Evolutionary conservation across 1,140 invertebrate species (phyloP), one percentile per base, ranked within the genome.

Genomic region (Drosophila azteca): DNA sequence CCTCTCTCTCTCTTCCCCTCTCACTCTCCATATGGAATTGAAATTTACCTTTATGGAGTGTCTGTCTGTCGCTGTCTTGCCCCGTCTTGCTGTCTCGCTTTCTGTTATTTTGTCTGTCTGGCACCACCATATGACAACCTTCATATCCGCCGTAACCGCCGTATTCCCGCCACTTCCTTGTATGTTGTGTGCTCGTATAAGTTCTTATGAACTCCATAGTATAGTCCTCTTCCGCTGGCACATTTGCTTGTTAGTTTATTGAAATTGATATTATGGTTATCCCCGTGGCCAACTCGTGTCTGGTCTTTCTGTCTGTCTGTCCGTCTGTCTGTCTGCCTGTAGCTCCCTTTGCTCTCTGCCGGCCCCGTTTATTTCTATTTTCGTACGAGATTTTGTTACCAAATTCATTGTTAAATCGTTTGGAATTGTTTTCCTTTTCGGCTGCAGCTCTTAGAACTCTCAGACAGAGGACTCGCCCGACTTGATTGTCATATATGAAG

Each of bases 371-470:
- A 66, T 77, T 63, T 77, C 62, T 74, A 70, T 78, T 87, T 82
- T 79, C 60, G 72, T 69, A 69, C 11, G 70, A 70, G 79, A 82
- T 85, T 88, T 78, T 68, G 78, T 71, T 78, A 69, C 78, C 62
- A 85, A 87, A 87, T 79, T 88, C 82, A 75, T 79, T 78, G 82
- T 87, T 82, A 87, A 87, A 85, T 85, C 82, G 82, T 77, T 88
- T 68, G 82, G 63, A 87, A 87, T 61, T 65, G 61, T 74, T 35
- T 57, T 69, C 62, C 35, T 43, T 68, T 61, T 63, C 29, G 51
- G 45, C 43, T 43, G 31, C 11, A 39, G 4, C 35, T 39, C 35
- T 11, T 5, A 39, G 35, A 13, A 39, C 49, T 15, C 4, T n/a
- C 41, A 68, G 63, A 48, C 44, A 49, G 68, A 68, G 63, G 31